Evolutionary conservation across 1,140 invertebrate species (phyloP).

Genomic region (Heliconius hermathena): DNA sequence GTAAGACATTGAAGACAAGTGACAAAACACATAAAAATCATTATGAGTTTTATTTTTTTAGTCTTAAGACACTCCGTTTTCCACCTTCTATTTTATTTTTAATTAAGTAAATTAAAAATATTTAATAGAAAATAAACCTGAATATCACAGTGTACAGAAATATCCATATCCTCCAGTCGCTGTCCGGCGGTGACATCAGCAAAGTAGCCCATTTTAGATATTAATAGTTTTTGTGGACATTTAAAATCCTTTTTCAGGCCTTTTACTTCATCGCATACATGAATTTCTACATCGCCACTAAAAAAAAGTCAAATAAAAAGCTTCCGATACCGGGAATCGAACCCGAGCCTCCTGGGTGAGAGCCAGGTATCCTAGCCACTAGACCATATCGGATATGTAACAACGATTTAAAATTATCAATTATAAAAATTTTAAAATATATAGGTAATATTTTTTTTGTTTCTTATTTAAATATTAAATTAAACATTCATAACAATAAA

Average conservation of each 20-base stretch:
- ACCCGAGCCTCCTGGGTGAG: slow-evolving; percentile 81
- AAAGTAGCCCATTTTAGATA: slow-evolving; percentile 97
- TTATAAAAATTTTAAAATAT: too few relatives aligned
- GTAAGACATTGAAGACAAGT: too few relatives aligned
- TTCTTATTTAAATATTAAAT: too few relatives aligned
- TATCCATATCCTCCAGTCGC: slow-evolving; percentile 96
- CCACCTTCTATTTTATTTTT: too few relatives aligned
- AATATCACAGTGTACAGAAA: slow-evolving; percentile 97
- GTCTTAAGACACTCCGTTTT: too few relatives aligned
- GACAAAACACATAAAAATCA: too few relatives aligned
- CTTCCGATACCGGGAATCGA: slow-evolving; percentile 73
- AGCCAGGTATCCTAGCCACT: slow-evolving; percentile 93
- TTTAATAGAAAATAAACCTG: slow-evolving; percentile 57
- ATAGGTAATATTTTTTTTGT: too few relatives aligned
- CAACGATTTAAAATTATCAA: not conserved
- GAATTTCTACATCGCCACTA: slow-evolving; percentile 92
- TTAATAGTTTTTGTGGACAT: slow-evolving; percentile 91
- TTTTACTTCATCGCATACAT: slow-evolving; percentile 94
- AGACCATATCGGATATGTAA: slow-evolving; percentile 78
- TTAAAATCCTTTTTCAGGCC: slow-evolving; percentile 93
- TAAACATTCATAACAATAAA: too few relatives aligned
- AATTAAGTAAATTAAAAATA: not conserved
- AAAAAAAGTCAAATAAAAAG: slow-evolving; percentile 32
- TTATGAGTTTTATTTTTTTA: too few relatives aligned
- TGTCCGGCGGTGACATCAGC: slow-evolving; percentile 93